Percentiles rank a stretch among this genome's conserved stretches.
phyloP scores from a whole-genome alignment of 1,140 invertebrate species.

The Gonioctena quinquepunctata region DNA sequence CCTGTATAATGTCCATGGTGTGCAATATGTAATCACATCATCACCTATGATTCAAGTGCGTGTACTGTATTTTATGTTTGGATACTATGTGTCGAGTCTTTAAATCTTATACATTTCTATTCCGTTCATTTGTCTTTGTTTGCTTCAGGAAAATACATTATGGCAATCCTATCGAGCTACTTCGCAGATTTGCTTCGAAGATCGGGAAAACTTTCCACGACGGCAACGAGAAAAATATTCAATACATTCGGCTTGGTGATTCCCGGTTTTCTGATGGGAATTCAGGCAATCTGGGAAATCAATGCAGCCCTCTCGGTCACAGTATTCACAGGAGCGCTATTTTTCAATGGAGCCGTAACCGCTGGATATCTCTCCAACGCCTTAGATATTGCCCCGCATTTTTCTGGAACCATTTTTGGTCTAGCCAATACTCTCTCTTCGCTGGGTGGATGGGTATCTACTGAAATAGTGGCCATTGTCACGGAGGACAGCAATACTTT shows the following conservation, averaged over 20 bases:
- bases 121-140: background rate
- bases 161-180: slow-evolving; percentile 70
- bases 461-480: slow-evolving; percentile 80
- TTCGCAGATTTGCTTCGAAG: slow-evolving; percentile 71
- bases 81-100: too few relatives aligned
- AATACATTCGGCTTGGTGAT: slow-evolving; percentile 66
- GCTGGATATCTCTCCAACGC: slow-evolving; percentile 88
- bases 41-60: too few relatives aligned
- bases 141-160: slow-evolving; percentile 80
- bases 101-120: too few relatives aligned
- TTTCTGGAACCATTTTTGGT: slow-evolving; percentile 88
- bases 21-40: too few relatives aligned
- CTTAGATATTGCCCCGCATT: slow-evolving; percentile 87
- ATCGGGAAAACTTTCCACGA: slow-evolving; percentile 68
- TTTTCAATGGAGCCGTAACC: slow-evolving; percentile 84
- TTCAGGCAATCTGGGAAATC: slow-evolving; percentile 70
- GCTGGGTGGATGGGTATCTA: slow-evolving; percentile 83
- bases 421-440: slow-evolving; percentile 89
- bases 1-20: too few relatives aligned
- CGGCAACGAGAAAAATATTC: slow-evolving; percentile 70
- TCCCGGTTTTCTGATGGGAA: slow-evolving; percentile 70
- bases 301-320: slow-evolving; percentile 71
- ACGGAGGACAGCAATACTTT: slow-evolving; percentile 77
- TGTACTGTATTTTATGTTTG: too few relatives aligned
- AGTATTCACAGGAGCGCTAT: slow-evolving; percentile 76